Conservation (phyloP, 2,797 vertebrate species). For the Acomys russatus region DNA sequence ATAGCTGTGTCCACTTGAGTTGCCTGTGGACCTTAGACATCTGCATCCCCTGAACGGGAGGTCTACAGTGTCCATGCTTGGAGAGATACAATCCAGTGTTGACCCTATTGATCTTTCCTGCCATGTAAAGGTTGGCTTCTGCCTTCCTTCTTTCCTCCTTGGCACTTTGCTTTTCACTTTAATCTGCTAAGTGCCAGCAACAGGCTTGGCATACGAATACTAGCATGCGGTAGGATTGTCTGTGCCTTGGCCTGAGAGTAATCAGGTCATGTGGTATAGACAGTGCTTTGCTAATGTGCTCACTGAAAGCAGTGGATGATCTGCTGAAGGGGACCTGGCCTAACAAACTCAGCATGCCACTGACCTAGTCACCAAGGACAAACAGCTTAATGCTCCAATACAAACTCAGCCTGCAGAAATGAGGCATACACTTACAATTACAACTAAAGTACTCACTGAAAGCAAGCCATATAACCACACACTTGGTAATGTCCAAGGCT, state of each 20-base stretch:
- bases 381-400: neutral
- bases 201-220: neutral
- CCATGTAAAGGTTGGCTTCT: neutral
- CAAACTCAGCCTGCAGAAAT: neutral
- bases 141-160: neutral
- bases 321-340: neutral
- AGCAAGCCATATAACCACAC: neutral
- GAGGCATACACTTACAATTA: neutral
- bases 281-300: constrained; percentile 17
- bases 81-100: neutral
- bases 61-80: neutral
- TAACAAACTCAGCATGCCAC: neutral
- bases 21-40: neutral
- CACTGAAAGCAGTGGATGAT: neutral
- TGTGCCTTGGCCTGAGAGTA: neutral
- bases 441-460: neutral
- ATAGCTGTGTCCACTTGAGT: neutral
- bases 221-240: neutral
- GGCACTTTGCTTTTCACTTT: constrained; percentile 9
- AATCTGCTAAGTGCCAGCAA: neutral
- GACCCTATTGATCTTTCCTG: neutral
- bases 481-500: neutral
- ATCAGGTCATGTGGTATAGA: neutral
- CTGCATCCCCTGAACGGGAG: neutral
- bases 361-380: constrained; percentile 4